Evolutionary conservation across 2,797 vertebrate species (phyloP).

Genomic region (Cyclura pinguis): DNA sequence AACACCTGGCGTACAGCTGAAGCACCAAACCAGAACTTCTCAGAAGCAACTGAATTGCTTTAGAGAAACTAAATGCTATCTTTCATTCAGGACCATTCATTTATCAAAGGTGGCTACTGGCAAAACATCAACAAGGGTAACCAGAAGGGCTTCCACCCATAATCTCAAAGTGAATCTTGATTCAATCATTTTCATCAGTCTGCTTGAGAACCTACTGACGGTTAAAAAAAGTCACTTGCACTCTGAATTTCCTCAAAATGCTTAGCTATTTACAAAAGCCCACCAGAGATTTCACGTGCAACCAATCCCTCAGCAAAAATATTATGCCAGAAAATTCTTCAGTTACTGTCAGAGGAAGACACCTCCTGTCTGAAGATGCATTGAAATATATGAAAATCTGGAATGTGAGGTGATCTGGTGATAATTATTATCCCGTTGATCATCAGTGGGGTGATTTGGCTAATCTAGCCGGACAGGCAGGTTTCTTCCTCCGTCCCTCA

Average conservation of each 20-base stretch:
- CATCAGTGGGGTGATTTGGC: no score
- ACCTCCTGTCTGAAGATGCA: background rate
- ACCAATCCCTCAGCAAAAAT: background rate
- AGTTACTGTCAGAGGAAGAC: background rate
- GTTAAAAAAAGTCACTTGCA: background rate
- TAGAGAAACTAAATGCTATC: slow-evolving; percentile 10
- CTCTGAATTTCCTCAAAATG: background rate
- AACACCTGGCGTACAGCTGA: slow-evolving; percentile 33
- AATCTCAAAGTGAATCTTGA: background rate
- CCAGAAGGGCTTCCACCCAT: background rate
- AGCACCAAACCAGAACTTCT: slow-evolving; percentile 24
- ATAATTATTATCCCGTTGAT: no score
- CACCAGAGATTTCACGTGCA: background rate
- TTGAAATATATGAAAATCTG: background rate
- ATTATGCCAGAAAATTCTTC: background rate
- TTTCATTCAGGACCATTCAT: slow-evolving; percentile 11
- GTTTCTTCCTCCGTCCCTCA: no score
- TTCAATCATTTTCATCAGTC: background rate
- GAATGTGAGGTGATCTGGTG: no score
- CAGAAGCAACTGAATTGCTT: slow-evolving; percentile 10
- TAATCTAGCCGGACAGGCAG: no score
- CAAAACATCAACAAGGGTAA: background rate
- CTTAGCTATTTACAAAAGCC: background rate
- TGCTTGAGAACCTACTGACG: background rate
- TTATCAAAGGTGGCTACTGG: background rate